These are phyloP conservation scores for Leptinotarsa undecemlineata DNA, from an alignment of 1,140 invertebrate genomes.

Conservation along the genomic window DNA sequence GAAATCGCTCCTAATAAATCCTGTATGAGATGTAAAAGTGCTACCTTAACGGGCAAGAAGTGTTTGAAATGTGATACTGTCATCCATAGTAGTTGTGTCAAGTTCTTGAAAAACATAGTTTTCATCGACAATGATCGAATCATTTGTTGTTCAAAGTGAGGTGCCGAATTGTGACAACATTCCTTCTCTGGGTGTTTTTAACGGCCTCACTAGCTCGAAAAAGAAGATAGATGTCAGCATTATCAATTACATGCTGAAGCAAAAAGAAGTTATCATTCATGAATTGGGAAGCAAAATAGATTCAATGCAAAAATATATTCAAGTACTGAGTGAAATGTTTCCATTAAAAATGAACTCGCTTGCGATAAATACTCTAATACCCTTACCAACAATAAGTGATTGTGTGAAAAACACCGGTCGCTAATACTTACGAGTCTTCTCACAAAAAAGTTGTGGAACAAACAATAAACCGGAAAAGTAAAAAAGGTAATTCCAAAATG, in stretches of 20 bases:
- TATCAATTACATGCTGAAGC: background rate
- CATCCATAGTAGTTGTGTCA: too few species aligned
- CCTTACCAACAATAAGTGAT: background rate
- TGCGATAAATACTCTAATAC: background rate
- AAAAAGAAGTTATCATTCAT: background rate
- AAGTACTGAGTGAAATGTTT: background rate
- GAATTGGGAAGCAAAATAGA: background rate
- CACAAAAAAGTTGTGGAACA: background rate
- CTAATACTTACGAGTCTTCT: background rate
- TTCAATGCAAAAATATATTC: background rate
- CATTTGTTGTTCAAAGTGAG: background rate
- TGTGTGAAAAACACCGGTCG: background rate
- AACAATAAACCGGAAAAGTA: background rate
- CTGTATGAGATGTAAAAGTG: too few species aligned
- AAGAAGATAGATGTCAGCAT: background rate
- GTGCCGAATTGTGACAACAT: constrained; percentile 1
- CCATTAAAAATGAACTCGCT: background rate
- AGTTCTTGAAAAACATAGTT: too few species aligned
- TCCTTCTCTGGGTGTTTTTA: background rate
- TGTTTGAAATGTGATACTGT: too few species aligned
- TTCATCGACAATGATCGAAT: background rate
- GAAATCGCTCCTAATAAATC: too few species aligned
- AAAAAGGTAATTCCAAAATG: background rate
- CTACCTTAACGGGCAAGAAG: too few species aligned
- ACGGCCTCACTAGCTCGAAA: background rate